These are phyloP conservation scores for Argyrosomus japonicus DNA, from an alignment of 2,113 vertebrate species.

Conservation along the genomic window DNA sequence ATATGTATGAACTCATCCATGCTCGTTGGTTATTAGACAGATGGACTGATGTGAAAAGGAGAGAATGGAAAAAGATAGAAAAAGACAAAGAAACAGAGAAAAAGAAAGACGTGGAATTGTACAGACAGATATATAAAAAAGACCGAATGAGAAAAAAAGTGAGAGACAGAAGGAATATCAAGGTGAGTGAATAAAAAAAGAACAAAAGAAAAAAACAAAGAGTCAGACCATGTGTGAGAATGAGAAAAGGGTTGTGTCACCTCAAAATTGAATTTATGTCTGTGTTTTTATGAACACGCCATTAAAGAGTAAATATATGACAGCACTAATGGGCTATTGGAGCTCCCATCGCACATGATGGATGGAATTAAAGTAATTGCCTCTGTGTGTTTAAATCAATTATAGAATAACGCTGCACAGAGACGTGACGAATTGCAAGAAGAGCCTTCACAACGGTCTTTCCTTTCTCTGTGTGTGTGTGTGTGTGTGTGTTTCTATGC, in stretches of 20 bases:
- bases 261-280: constrained; percentile 46
- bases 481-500: constrained; percentile 13
- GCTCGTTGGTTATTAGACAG: constrained; percentile 24
- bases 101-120: constrained; percentile 2
- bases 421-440: constrained; percentile 59
- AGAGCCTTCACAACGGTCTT: constrained; percentile 42
- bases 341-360: constrained; percentile 72
- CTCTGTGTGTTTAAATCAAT: constrained; percentile 78
- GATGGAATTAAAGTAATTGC: constrained; percentile 81
- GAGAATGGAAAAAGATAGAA: neutral
- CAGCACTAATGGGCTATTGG: constrained; percentile 70
- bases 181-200: constrained; percentile 18
- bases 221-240: constrained; percentile 10
- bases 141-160: neutral
- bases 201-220: neutral
- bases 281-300: constrained; percentile 69
- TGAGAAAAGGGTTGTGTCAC: constrained; percentile 27
- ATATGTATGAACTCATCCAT: constrained; percentile 39
- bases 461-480: constrained; percentile 8
- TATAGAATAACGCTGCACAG: constrained; percentile 51
- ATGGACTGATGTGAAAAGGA: constrained; percentile 33
- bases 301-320: constrained; percentile 80
- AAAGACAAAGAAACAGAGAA: neutral
- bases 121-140: constrained; percentile 8
- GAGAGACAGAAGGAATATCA: neutral